Percentiles rank a stretch among this genome's conserved stretches.
These are phyloP conservation scores for Metaphire vulgaris DNA, from an alignment of 1,140 invertebrate species.

Conservation along the genomic window DNA sequence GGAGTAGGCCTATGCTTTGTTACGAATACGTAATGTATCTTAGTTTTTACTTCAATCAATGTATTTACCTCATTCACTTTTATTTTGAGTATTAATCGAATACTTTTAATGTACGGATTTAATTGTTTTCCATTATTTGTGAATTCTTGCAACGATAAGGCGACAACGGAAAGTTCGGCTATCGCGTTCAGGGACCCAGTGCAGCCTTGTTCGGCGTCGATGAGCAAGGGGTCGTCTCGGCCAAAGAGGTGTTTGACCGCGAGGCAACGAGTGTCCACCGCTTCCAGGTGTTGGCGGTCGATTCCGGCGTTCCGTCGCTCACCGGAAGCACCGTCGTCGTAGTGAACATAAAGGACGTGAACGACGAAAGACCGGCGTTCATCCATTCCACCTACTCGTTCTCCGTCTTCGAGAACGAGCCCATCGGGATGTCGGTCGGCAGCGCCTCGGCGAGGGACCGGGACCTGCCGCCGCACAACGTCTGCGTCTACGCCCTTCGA, in stretches of 20 bases:
- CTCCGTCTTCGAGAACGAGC: slow-evolving; percentile 37
- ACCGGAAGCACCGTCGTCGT: slow-evolving; percentile 31
- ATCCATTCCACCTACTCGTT: slow-evolving; percentile 63
- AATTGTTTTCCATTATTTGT: too few relatives aligned
- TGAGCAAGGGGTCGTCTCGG: background rate
- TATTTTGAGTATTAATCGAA: too few relatives aligned
- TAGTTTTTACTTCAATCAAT: too few relatives aligned
- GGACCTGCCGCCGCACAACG: slow-evolving; percentile 54
- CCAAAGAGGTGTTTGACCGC: slow-evolving; percentile 61
- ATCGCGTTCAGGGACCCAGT: background rate
- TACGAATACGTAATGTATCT: too few relatives aligned
- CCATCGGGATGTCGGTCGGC: slow-evolving; percentile 65
- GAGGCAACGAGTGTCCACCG: slow-evolving; percentile 22
- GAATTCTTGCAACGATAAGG: slow-evolving; percentile 24
- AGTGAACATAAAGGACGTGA: slow-evolving; percentile 36
- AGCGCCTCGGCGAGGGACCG: slow-evolving; percentile 76
- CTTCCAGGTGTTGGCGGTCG: slow-evolving; percentile 17
- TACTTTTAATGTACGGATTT: too few relatives aligned
- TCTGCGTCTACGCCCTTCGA: slow-evolving; percentile 5
- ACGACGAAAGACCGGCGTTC: slow-evolving; percentile 58
- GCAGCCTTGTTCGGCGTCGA: slow-evolving; percentile 20
- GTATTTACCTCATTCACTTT: too few relatives aligned
- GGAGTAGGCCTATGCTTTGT: too few relatives aligned
- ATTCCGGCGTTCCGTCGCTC: slow-evolving; percentile 5
- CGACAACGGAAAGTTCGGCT: background rate